Base-by-base conservation (phyloP, 64 coral and sea anemone species). In the Montipora capricornis region DNA sequence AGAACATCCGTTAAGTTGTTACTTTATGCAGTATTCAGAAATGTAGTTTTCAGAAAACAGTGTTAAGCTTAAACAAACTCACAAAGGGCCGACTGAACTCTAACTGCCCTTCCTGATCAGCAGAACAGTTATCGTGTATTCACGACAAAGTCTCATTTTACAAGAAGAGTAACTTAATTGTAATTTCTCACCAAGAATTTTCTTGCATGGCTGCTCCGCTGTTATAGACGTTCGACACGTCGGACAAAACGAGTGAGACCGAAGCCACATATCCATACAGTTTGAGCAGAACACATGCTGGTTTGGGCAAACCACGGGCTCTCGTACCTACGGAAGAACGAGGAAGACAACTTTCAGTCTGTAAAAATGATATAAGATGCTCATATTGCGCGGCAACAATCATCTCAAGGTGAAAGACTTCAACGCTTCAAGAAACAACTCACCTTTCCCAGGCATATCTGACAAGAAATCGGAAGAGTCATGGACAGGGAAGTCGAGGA, bases 401-500 rank as follows among this genome's bases (percentile, higher is more conserved):
- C n/a, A 59, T 19, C 37, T 0, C 19, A 5, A n/a, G 2, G 14
- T 2, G 6, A 24, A n/a, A 0, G 37, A 49, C 48, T 87, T n/a
- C 10, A 16, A 19, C 57, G 6, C 61, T 9, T 5, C 11, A 62
- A 58, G 8, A 44, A 37, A 37, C 2, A 44, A 85, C 80, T 83
- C 45, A 99, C 98, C 94, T 99, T 99, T 92, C 98, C 98, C 57
- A 99, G 78, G 87, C 98, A 99, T 46, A 99, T 99, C 81, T 99
- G 98, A 76, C 98, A 99, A 47, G 95, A 99, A 84, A 99, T 99
- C 44, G 98, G 98, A 78, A 99, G 87, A 80, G 98, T 99, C 61
- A 99, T 79, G 2, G 98, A 99, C 22, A 99, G 92, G 50, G 98
- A 96, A 94, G 98, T 82, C 29, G 82, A 86, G 8, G 82, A 86